Evolutionary conservation across 2,113 vertebrate species (phyloP).

Genomic region (Micronycteris hirsuta): DNA sequence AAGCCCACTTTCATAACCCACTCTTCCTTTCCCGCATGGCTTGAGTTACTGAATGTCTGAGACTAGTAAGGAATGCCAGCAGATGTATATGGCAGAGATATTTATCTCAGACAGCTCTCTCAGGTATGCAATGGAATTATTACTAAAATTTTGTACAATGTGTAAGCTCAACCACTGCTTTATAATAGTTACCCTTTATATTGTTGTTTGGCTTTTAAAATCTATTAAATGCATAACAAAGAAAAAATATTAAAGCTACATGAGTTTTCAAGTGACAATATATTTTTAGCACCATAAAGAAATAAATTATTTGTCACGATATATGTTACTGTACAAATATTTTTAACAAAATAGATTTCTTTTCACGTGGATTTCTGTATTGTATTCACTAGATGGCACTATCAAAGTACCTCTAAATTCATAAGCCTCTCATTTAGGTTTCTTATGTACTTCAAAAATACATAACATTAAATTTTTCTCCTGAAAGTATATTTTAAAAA

Average conservation of each 20-base stretch:
- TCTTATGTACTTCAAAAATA: slow-evolving; percentile 30
- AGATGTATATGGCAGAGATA: slow-evolving; percentile 67
- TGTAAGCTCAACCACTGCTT: slow-evolving; percentile 38
- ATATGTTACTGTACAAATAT: background rate
- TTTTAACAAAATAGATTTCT: background rate
- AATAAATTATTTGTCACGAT: background rate
- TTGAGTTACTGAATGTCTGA: slow-evolving; percentile 58
- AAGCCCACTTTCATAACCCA: slow-evolving; percentile 16
- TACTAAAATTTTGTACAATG: slow-evolving; percentile 67
- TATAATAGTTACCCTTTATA: slow-evolving; percentile 37
- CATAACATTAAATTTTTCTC: background rate
- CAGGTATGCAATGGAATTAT: slow-evolving; percentile 63
- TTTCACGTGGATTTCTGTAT: slow-evolving; percentile 29
- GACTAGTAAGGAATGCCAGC: slow-evolving; percentile 60
- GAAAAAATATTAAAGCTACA: slow-evolving; percentile 29
- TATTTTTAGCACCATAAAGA: slow-evolving; percentile 1
- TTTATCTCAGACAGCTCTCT: slow-evolving; percentile 72
- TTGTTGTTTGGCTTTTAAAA: slow-evolving; percentile 42
- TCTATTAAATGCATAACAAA: slow-evolving; percentile 6
- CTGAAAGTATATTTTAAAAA: slow-evolving; percentile 47
- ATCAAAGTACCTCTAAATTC: slow-evolving; percentile 63
- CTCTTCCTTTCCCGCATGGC: slow-evolving; percentile 26
- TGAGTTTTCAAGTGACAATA: slow-evolving; percentile 3
- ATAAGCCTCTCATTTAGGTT: slow-evolving; percentile 9
- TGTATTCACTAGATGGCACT: slow-evolving; percentile 75